Base-by-base conservation (phyloP, 2,888 invertebrate species). In the Sycophila texana region DNA sequence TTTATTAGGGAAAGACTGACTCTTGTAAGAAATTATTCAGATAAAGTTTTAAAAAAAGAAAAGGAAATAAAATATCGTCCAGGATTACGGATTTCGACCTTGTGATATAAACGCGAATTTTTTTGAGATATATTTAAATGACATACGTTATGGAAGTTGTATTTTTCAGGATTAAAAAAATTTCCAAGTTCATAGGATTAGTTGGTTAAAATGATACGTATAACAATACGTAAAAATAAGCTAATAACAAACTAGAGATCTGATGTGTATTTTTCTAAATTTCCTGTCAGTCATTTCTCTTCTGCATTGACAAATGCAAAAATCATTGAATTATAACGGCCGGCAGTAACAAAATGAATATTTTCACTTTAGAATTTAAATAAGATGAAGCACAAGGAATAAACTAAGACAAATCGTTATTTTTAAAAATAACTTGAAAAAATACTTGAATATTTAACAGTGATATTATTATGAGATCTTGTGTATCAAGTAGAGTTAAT, bases 181-280 rank as follows among this genome's bases (percentile, higher is more conserved):
- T 76, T 80, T 57, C 58, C 72, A 65, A 73, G 51, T 71, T 73
- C 58, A 39, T 72, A 76, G 39, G 72, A 82, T 72, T 79, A 71
- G 51, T 77, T 65, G 49, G 81, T 71, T 72, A 81, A 80, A 82
- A 65, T 74, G 65, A 80, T 77, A 77, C 63, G 68, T 76, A 73
- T 80, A 47, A 30, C 49, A 63, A 58, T 68, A 70, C 60, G 63
- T 74, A 70, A 70, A 39, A 39, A 39, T 71, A 80, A 58, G 65
- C 70, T 80, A 74, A 70, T 63, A 65, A 22, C 51, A 74, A 49
- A 77, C 20, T 74, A 73, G 66, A 77, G 39, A 57, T 47, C 30
- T 65, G 65, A 66, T 53, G 66, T 83, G 84, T 86, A 86, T 86
- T 86, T 86, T 86, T 86, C 86, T 86, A 86, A 86, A 86, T 86